Conservation (phyloP, 2,888 invertebrate genomes). For the Sminthurides aquaticus region DNA sequence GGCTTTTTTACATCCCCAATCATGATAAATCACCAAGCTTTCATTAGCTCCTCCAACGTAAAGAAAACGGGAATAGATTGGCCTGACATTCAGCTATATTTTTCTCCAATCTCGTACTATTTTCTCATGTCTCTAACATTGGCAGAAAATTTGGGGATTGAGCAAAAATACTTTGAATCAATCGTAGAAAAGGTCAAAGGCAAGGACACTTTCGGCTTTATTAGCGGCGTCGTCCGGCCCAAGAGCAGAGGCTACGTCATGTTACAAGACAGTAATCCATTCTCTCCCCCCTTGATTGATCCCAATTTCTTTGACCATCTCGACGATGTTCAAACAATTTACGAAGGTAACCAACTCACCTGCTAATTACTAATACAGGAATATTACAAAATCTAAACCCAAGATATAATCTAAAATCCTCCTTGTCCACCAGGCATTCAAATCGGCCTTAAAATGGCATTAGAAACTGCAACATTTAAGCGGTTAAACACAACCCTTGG, state of each 20-base stretch:
- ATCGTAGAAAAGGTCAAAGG: slow-evolving; percentile 2
- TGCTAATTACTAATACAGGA: background rate
- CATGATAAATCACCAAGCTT: slow-evolving; percentile 76
- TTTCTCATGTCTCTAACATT: background rate
- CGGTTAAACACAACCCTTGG: background rate
- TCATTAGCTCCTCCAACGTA: slow-evolving; percentile 55
- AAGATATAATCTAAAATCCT: background rate
- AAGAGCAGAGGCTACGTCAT: slow-evolving; percentile 73
- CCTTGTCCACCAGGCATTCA: background rate
- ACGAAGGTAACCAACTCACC: slow-evolving; percentile 3
- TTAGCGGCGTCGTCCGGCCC: slow-evolving; percentile 76
- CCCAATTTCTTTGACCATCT: slow-evolving; percentile 2
- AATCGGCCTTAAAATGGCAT: background rate
- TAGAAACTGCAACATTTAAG: background rate
- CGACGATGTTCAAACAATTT: background rate
- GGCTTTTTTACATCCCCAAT: slow-evolving; percentile 79
- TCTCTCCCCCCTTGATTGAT: slow-evolving; percentile 7
- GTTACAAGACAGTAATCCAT: slow-evolving; percentile 47
- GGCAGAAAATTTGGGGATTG: slow-evolving; percentile 1
- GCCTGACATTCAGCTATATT: slow-evolving; percentile 37
- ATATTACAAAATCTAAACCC: background rate
- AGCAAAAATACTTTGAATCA: background rate
- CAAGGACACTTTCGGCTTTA: slow-evolving; percentile 41
- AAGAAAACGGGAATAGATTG: slow-evolving; percentile 26
- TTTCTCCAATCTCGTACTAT: slow-evolving; percentile 18